phyloP scores from a whole-genome alignment of 1,140 invertebrate species.

The Yoshiicerus persimilis region DNA sequence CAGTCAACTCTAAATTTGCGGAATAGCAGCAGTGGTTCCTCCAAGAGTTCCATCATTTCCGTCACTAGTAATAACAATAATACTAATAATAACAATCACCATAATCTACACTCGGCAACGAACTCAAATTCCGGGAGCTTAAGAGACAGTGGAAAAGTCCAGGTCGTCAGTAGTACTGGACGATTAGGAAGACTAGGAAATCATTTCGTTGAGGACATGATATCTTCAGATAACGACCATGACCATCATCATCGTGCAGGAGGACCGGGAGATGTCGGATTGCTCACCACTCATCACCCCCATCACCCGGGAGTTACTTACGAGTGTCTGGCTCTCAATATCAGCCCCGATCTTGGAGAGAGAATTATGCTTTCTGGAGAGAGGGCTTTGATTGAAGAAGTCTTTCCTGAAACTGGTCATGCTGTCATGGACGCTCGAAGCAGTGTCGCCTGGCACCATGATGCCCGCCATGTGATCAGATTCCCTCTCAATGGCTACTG shows the following conservation, averaged over 20 bases:
- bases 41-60: not conserved
- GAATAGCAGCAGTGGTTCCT: not conserved
- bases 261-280: not conserved
- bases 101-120: constrained; percentile 51
- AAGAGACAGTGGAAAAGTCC: constrained; percentile 3
- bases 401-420: constrained; percentile 85
- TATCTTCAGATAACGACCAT: constrained; percentile 23
- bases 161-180: constrained; percentile 34
- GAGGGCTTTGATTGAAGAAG: constrained; percentile 63
- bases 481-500: constrained; percentile 91
- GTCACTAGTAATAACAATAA: constrained; percentile 4
- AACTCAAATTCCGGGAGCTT: constrained; percentile 44
- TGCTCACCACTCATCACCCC: not conserved
- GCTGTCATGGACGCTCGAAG: constrained; percentile 78
- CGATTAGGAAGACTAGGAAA: constrained; percentile 29
- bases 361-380: constrained; percentile 82
- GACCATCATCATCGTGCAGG: constrained; percentile 5
- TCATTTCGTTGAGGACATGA: constrained; percentile 41
- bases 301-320: constrained; percentile 54
- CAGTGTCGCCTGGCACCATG: constrained; percentile 79
- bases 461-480: constrained; percentile 79
- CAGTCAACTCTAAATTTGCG: constrained; percentile 45
- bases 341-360: constrained; percentile 85
- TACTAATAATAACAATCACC: constrained; percentile 32
- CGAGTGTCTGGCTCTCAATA: constrained; percentile 83